Evolutionary conservation across 2,888 invertebrate species (phyloP), one percentile per base, ranked within the genome.

Genomic region (Stenodera caucasica): DNA sequence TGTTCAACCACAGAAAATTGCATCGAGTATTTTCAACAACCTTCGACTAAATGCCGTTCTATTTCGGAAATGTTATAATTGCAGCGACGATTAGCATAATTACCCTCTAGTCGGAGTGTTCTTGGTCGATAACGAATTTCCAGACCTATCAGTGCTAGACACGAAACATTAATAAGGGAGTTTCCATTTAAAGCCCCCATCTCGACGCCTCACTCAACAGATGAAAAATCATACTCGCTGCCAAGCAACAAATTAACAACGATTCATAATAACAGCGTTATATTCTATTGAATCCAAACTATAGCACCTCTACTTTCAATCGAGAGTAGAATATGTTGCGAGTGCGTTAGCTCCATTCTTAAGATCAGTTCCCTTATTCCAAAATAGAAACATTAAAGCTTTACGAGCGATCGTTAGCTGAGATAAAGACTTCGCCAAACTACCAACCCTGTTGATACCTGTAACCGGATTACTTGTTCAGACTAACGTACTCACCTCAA

Each of bases 331-430:
- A 6, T 26, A 6, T 26, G 7, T 26, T 26, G 7, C 26, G 26
- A 26, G 7, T 3, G 15, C 11, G 21, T 45, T 12, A 18, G 12
- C 15, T 15, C 4, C 8, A 15, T 2, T 37, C 8, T 15, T 6
- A 12, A 21, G 11, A 11, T 1, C 18, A 9, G 15, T 21, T 21
- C n/a, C 23, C 50, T 49, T 32, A 58, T 60, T 53, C 55, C 57
- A 64, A 68, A 72, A 72, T 71, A 68, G 69, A 71, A 71, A 72
- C 71, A 72, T 72, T 71, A 63, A 53, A 65, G 60, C 68, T 65
- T 66, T 61, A 67, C 61, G 58, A 59, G 40, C 58, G 70, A 67
- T 70, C 71, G 71, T 72, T 70, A 71, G 66, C 62, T 18, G 53
- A 65, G 70, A 72, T 73, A 73, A 65, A 69, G 63, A 63, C 62